phyloP scores from a whole-genome alignment of 2,113 vertebrate genomes.

The Pterocles orientalis region DNA sequence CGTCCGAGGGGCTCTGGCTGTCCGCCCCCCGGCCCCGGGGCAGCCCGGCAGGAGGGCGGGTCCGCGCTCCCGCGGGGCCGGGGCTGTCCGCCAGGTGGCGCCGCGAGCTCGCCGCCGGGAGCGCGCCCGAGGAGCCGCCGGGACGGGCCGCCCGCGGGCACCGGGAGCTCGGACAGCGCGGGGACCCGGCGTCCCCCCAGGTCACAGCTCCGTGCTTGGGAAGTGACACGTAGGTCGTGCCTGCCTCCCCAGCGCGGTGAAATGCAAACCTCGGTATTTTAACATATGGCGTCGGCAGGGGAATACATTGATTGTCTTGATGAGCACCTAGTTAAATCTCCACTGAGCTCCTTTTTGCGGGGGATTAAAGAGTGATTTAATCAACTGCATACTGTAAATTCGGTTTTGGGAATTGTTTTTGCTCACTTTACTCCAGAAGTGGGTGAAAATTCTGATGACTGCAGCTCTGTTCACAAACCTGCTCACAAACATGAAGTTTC shows the following conservation, averaged over 20 bases:
- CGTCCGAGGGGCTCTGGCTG: neutral
- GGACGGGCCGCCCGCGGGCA: neutral
- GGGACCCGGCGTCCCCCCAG: neutral
- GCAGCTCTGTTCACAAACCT: neutral
- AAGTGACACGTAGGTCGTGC: fast-evolving
- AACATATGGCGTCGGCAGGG: neutral
- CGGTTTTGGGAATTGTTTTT: neutral
- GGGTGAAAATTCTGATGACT: neutral
- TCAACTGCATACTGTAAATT: neutral
- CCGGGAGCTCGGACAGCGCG: neutral
- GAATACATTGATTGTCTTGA: neutral
- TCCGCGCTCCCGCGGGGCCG: neutral
- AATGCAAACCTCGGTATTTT: fast-evolving
- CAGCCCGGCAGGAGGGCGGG: no score
- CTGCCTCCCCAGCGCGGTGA: neutral
- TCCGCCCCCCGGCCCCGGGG: neutral
- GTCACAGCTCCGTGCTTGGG: neutral
- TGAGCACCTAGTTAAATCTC: neutral
- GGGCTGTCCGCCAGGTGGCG: neutral
- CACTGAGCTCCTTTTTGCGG: neutral
- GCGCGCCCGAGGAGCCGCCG: neutral
- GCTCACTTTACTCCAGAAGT: neutral
- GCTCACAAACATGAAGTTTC: neutral
- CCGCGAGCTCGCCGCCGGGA: neutral
- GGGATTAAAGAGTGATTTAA: constrained; percentile 12